These are phyloP conservation scores for Galago senegalensis DNA, from an alignment of 2,797 vertebrate species.

Conservation along the genomic window DNA sequence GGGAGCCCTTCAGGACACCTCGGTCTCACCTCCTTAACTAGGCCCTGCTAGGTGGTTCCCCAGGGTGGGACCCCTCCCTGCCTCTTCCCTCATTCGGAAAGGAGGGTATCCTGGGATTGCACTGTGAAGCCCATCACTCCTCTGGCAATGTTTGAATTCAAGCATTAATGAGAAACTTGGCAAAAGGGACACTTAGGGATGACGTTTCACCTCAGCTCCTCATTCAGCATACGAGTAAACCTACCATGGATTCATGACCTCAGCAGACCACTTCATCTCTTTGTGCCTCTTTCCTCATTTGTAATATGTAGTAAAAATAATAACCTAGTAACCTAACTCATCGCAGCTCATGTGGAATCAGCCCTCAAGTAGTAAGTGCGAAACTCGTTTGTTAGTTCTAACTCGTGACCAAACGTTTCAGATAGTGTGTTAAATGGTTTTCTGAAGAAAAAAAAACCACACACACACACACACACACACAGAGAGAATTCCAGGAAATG, in stretches of 20 bases:
- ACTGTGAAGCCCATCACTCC: background rate
- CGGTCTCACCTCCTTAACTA: background rate
- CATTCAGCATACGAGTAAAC: background rate
- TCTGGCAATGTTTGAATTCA: background rate
- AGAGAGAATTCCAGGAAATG: slow-evolving; percentile 63
- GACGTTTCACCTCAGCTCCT: background rate
- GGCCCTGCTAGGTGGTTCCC: background rate
- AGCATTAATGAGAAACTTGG: background rate
- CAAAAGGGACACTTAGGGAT: background rate
- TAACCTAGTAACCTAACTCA: background rate
- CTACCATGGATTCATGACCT: background rate
- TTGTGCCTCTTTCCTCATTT: background rate
- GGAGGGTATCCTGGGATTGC: background rate
- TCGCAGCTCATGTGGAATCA: background rate
- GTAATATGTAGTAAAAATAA: background rate
- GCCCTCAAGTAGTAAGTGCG: background rate
- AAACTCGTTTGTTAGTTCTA: slow-evolving; percentile 6
- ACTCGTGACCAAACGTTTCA: slow-evolving; percentile 15
- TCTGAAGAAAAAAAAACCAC: background rate
- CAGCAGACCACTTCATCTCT: background rate
- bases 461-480: background rate
- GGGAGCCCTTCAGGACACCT: no score
- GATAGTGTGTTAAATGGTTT: background rate
- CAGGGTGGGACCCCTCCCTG: background rate
- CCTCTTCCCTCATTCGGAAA: background rate